phyloP scores from a whole-genome alignment of 2,888 invertebrate species.

The Monochamus alternatus region DNA sequence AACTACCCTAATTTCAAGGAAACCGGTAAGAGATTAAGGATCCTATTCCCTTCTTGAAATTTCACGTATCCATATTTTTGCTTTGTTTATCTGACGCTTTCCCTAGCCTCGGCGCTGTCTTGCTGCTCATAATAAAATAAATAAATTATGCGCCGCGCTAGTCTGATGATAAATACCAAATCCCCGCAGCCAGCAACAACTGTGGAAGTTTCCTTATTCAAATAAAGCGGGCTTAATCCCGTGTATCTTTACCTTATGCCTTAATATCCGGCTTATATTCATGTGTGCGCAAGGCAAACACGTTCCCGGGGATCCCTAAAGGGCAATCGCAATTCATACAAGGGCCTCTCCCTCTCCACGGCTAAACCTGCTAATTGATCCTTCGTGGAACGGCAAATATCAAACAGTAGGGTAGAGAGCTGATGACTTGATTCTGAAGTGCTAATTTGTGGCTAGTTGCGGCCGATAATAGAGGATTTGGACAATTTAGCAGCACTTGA shows the following conservation, averaged over 20 bases:
- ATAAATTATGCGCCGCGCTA: conserved; percentile 34
- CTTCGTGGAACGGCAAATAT: conserved; percentile 27
- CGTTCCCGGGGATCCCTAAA: conserved; percentile 25
- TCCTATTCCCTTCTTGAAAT: background rate
- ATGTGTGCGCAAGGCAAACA: conserved; percentile 38
- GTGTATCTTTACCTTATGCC: conserved; percentile 40
- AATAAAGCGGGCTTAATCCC: conserved; percentile 36
- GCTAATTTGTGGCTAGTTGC: conserved; percentile 51
- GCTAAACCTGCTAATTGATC: conserved; percentile 35
- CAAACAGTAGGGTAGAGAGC: conserved; percentile 18
- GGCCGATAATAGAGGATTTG: conserved; percentile 46
- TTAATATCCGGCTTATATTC: conserved; percentile 37
- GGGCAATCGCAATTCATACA: conserved; percentile 33
- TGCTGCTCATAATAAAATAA: background rate
- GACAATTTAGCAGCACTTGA: conserved; percentile 46
- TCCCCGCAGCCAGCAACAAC: conserved; percentile 32
- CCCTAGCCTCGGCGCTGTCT: background rate
- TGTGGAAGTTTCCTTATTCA: conserved; percentile 35
- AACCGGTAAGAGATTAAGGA: too few relatives aligned
- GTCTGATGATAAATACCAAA: conserved; percentile 38
- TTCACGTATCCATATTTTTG: background rate
- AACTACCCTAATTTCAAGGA: too few relatives aligned
- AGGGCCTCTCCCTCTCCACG: conserved; percentile 22
- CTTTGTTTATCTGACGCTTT: background rate
- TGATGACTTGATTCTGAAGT: conserved; percentile 39